Conservation (phyloP, 2,113 vertebrate genomes). For the Nematolebias whitei region DNA sequence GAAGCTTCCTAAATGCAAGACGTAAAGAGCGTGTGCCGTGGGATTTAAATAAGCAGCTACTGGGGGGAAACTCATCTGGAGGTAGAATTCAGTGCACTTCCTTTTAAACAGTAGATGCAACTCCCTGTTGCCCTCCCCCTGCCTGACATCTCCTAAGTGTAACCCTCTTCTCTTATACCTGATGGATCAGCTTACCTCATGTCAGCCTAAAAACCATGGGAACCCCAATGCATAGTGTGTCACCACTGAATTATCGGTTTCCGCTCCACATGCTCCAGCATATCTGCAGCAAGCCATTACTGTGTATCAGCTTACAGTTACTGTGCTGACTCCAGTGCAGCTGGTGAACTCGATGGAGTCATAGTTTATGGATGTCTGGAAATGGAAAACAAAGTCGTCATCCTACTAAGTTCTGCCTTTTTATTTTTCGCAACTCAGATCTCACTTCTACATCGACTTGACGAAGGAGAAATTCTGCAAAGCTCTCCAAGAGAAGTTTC, state of each 20-base stretch:
- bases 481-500: constrained; percentile 11
- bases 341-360: constrained; percentile 59
- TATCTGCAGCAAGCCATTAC: constrained; percentile 73
- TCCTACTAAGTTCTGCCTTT: constrained; percentile 49
- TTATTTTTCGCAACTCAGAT: constrained; percentile 32
- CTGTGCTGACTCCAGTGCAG: constrained; percentile 64
- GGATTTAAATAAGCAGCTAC: constrained; percentile 64
- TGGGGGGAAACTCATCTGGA: constrained; percentile 64
- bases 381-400: constrained; percentile 65
- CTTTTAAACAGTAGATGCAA: constrained; percentile 42
- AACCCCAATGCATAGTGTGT: constrained; percentile 65
- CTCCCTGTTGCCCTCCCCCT: constrained; percentile 12
- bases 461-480: constrained; percentile 8
- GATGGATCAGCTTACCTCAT: constrained; percentile 67
- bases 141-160: constrained; percentile 15
- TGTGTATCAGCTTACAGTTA: constrained; percentile 74
- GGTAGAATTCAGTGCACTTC: constrained; percentile 61
- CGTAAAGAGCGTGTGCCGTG: constrained; percentile 25
- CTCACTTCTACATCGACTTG: constrained; percentile 44
- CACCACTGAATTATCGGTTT: constrained; percentile 76
- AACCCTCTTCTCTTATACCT: constrained; percentile 52
- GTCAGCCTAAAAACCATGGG: constrained; percentile 69
- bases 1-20: constrained; percentile 57
- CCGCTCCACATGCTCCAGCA: constrained; percentile 68
- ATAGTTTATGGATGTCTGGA: constrained; percentile 70